phyloP scores from a whole-genome alignment of 2,888 invertebrate species.

The Stenichneumon culpator region DNA sequence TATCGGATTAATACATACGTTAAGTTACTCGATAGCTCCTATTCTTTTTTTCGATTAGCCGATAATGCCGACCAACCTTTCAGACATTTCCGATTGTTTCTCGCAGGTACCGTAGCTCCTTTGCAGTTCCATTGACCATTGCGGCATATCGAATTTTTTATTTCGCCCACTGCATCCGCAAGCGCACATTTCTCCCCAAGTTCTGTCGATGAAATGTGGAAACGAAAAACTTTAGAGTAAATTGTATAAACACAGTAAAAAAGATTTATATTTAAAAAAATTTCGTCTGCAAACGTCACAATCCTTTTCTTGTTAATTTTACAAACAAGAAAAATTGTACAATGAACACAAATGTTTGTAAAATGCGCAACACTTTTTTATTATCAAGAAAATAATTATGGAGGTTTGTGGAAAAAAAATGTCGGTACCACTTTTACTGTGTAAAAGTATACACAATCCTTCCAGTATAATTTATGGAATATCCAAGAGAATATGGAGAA shows the following conservation, averaged over 20 bases:
- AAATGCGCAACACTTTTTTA: not conserved
- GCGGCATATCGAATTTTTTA: slow-evolving; percentile 73
- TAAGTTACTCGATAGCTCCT: not conserved
- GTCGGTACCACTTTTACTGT: not conserved
- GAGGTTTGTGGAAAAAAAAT: too few species aligned
- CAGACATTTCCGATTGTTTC: slow-evolving; percentile 74
- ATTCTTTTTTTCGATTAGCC: not conserved
- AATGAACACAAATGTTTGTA: not conserved
- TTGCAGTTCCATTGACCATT: slow-evolving; percentile 75
- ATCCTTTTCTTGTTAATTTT: not conserved
- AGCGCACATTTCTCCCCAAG: slow-evolving; percentile 76
- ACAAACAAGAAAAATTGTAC: not conserved
- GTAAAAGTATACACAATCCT: not conserved
- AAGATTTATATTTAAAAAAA: too few species aligned
- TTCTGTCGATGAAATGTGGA: slow-evolving; percentile 72
- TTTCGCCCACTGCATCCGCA: slow-evolving; percentile 38
- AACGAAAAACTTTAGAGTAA: slow-evolving; percentile 5
- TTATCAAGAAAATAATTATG: too few species aligned
- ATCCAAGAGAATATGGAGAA: not conserved
- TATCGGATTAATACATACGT: slow-evolving; percentile 45
- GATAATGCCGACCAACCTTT: slow-evolving; percentile 72
- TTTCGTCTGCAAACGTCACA: too few species aligned
- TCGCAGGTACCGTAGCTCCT: slow-evolving; percentile 66
- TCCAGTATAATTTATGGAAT: not conserved
- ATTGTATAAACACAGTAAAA: too few species aligned